Evolutionary conservation across 2,888 invertebrate genomes (phyloP), one percentile per base, ranked within the genome.

Genomic region (Cyrtodaria siliqua): DNA sequence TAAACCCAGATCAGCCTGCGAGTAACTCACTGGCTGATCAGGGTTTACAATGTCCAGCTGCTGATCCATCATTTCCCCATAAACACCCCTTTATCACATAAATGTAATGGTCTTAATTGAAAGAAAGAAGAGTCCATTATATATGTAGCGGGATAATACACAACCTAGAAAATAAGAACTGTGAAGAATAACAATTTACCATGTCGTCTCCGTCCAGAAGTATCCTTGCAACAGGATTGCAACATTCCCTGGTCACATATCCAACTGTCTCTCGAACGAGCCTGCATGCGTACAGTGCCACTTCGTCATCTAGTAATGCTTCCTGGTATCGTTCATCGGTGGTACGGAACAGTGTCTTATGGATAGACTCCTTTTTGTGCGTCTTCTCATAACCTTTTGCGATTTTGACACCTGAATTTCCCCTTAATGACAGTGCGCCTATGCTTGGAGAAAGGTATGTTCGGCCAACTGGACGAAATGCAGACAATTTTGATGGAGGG

Each of bases 141-240:
- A n/a, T n/a, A n/a, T n/a, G n/a, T n/a, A n/a, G n/a, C n/a, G n/a
- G n/a, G n/a, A n/a, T n/a, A n/a, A n/a, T n/a, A n/a, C n/a, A n/a
- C n/a, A n/a, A n/a, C n/a, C n/a, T n/a, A n/a, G n/a, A n/a, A n/a
- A n/a, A n/a, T n/a, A n/a, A n/a, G n/a, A n/a, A n/a, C n/a, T n/a
- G n/a, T n/a, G n/a, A n/a, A n/a, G n/a, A n/a, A n/a, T n/a, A n/a
- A 33, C 33, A 33, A 33, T 8, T 33, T 33, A 75, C 79, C 79
- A 79, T 79, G 8, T 79, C 72, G 61, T 79, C 79, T 26, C 79
- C 79, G 23, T 66, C 63, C 56, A 57, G 27, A 0, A 79, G 62
- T 6, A 70, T 72, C 53, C 57, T 69, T 20, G 79, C 75, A 12
- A 79, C 68, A 4, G 79, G 79, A 49, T 79, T 61, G 20, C 26